Base-by-base conservation (phyloP, 1,140 invertebrate species). In the Leptinotarsa lineolata region DNA sequence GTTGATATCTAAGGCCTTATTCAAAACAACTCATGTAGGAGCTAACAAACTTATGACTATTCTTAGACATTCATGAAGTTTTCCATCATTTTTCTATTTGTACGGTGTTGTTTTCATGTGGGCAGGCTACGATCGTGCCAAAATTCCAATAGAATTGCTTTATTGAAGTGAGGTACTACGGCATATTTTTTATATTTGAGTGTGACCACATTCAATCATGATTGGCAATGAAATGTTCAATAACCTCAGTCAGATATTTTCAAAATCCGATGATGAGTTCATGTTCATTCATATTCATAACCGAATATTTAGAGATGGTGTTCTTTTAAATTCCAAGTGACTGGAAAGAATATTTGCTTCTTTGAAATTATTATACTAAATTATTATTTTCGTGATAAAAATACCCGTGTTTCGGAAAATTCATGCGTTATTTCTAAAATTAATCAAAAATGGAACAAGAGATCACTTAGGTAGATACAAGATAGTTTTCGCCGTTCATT, bases 161-260 rank as follows among this genome's bases (percentile, higher is more conserved):
- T 15, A 54, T 54, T 54, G 48, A 54, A 54, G n/a, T 18, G 48
- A 54, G n/a, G n/a, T 54, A 54, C n/a, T 54, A 54, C 16, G 15
- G 48, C 16, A 54, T 54, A 39, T 54, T 54, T 16, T 16, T 54
- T 18, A 54, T 54, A 18, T 16, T 54, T 54, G 48, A 54, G n/a
- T 13, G 12, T 15, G 2, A n/a, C n/a, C 48, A 8, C 48, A 54
- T 54, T 54, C 48, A 54, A 54, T 16, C 48, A 54, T 54, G 48
- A 54, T 54, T 54, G 48, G 48, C 48, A 54, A 54, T 54, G 48
- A 54, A 54, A 54, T 54, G 48, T 54, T 54, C 48, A 54, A 54
- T 54, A 54, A 54, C 48, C 48, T 54, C 48, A 13, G 8, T 39
- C 30, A 39, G 11, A 39, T 39, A 39, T 39, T 39, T 39, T 39